Conservation (phyloP, 2,797 vertebrate species). For the Pseudocheirus occidentalis region DNA sequence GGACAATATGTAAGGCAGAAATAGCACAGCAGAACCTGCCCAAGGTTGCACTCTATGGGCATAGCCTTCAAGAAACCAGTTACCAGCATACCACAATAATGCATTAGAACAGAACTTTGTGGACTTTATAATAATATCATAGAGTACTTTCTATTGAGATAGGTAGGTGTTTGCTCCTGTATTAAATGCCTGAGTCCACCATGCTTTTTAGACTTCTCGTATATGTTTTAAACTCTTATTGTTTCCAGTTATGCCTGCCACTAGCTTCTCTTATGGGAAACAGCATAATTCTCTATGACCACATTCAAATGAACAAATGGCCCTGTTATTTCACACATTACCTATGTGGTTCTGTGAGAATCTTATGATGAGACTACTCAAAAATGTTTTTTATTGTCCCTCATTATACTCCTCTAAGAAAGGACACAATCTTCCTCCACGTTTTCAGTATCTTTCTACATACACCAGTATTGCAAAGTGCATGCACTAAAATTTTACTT, state of each 20-base stretch:
- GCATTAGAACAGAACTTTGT: not conserved
- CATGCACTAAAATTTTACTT: not conserved
- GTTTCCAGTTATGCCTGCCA: not conserved
- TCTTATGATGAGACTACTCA: not conserved
- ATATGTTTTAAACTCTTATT: not conserved
- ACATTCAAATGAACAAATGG: not conserved
- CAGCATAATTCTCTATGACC: not conserved
- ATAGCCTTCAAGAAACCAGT: not conserved
- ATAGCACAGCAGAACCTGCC: not conserved
- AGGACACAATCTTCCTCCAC: not conserved
- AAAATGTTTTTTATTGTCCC: not conserved
- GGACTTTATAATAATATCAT: not conserved
- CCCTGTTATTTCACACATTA: not conserved
- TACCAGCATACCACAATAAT: not conserved
- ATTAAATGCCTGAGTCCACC: not conserved
- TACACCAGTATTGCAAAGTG: not conserved
- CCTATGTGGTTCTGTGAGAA: not conserved
- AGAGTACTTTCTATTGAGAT: not conserved
- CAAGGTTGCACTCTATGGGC: not conserved
- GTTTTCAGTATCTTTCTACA: not conserved
- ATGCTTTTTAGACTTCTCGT: not conserved
- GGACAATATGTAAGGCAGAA: not conserved
- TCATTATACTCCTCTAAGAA: not conserved
- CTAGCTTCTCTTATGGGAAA: not conserved
- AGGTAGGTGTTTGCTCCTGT: not conserved